Percentiles rank a stretch among this genome's conserved stretches.
Evolutionary conservation across 2,888 invertebrate genomes (phyloP).

Genomic region (Apeira syringaria): DNA sequence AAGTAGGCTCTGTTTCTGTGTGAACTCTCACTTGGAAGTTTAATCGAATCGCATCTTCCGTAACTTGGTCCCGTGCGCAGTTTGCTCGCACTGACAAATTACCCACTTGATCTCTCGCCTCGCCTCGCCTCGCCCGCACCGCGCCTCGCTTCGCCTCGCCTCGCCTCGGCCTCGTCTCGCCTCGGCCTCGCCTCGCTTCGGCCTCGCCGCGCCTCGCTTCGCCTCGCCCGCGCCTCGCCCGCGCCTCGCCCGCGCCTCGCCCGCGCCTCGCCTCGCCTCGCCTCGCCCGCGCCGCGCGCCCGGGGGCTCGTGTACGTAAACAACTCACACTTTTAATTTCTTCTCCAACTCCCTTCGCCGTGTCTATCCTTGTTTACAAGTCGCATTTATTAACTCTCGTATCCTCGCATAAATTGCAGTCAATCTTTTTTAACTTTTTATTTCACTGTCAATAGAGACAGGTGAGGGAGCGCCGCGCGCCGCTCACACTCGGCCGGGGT

Average conservation of each 20-base stretch:
- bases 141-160: constrained; percentile 54
- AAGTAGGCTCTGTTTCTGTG: constrained; percentile 67
- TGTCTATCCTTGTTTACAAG: constrained; percentile 50
- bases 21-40: constrained; percentile 64
- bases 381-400: constrained; percentile 42
- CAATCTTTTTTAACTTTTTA: constrained; percentile 29
- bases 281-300: constrained; percentile 55
- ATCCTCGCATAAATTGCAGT: constrained; percentile 34
- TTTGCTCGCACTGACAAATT: constrained; percentile 76
- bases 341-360: constrained; percentile 45
- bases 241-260: constrained; percentile 55
- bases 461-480: constrained; percentile 36
- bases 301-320: constrained; percentile 61
- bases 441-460: constrained; percentile 33
- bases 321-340: constrained; percentile 55
- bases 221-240: constrained; percentile 54
- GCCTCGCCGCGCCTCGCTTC: too few species aligned
- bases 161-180: too few species aligned
- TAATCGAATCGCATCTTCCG: constrained; percentile 79
- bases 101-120: constrained; percentile 76
- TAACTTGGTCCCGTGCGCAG: constrained; percentile 53
- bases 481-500: constrained; percentile 49
- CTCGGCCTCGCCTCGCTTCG: constrained; percentile 55
- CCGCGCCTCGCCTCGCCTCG: constrained; percentile 52
- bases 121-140: constrained; percentile 55